Base-by-base conservation (phyloP, 2,797 vertebrate genomes). In the Thripadectes ignobilis region DNA sequence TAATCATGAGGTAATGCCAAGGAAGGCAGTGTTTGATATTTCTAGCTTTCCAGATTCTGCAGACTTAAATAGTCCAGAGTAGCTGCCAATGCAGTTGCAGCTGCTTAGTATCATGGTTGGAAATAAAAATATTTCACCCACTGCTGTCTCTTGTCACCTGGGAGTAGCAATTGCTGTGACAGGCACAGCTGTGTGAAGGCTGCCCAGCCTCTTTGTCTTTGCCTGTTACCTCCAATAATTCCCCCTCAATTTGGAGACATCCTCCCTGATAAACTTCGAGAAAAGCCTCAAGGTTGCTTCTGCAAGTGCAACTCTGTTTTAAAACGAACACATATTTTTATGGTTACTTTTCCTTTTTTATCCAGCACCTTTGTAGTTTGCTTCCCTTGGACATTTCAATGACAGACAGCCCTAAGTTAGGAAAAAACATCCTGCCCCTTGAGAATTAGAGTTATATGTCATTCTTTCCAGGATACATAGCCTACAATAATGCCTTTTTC, bases 1-100 rank as follows among this genome's bases (percentile, higher is more conserved):
- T 85, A 94, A 85, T 80, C 75, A 61, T 88, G 91, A 91, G 49
- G 57, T 93, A 94, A 68, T 93, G 75, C 87, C 68, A 71, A 65
- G 82, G 78, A 88, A 79, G 65, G 27, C 72, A 89, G 48, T 23
- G 57, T 76, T 76, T 77, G 61, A 38, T 88, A 52, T 91, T 92
- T 88, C 48, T 74, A 46, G 75, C 91, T 89, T 85, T 89, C 27
- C 52, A 88, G 49, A 88, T 77, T 83, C 61, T 80, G 22, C 67
- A 43, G 72, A n/a, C 36, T 66, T 77, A 89, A 85, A 71, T 72
- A 95, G 82, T 38, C n/a, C 69, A 68, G 69, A 22, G 54, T 87
- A 86, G 77, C 71, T 95, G 86, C 74, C 92, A 91, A 6, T 77
- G 45, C 61, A 89, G 41, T 54, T 86, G 43, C 76, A 86, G 72